Conservation (phyloP, 2,797 vertebrate genomes). For the Pseudomugil gertrudae region DNA sequence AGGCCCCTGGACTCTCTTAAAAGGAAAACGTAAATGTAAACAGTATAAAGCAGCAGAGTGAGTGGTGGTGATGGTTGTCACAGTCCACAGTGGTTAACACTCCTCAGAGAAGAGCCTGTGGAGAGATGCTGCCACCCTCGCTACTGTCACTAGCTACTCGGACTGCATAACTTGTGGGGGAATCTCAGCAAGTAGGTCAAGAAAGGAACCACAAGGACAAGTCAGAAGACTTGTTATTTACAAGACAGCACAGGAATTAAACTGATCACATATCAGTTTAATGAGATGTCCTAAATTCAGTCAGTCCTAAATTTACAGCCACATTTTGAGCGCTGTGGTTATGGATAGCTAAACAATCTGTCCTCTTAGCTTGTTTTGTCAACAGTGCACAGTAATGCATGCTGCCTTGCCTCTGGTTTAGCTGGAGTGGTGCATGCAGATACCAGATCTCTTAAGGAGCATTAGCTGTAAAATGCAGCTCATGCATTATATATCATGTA, state of each 20-base stretch:
- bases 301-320: constrained; percentile 17
- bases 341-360: constrained; percentile 28
- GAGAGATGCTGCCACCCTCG: constrained; percentile 48
- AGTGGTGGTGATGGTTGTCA: constrained; percentile 57
- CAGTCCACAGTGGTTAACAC: constrained; percentile 62
- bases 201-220: constrained; percentile 53
- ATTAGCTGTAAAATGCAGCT: constrained; percentile 36
- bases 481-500: constrained; percentile 55
- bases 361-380: constrained; percentile 35
- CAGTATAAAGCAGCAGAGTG: constrained; percentile 34
- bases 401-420: constrained; percentile 19
- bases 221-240: constrained; percentile 40
- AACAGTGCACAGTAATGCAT: constrained; percentile 19
- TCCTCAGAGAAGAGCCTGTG: constrained; percentile 61
- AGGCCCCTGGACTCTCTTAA: neutral
- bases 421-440: constrained; percentile 29
- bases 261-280: constrained; percentile 23
- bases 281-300: constrained; percentile 51
- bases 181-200: constrained; percentile 62
- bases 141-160: constrained; percentile 47
- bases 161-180: constrained; percentile 46
- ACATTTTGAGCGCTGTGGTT: constrained; percentile 14
- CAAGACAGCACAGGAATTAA: constrained; percentile 21
- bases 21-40: constrained; percentile 43
- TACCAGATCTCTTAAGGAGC: constrained; percentile 25